Evolutionary conservation across 2,113 vertebrate genomes (phyloP), one percentile per base, ranked within the genome.

Genomic region (Actenoides hombroni): DNA sequence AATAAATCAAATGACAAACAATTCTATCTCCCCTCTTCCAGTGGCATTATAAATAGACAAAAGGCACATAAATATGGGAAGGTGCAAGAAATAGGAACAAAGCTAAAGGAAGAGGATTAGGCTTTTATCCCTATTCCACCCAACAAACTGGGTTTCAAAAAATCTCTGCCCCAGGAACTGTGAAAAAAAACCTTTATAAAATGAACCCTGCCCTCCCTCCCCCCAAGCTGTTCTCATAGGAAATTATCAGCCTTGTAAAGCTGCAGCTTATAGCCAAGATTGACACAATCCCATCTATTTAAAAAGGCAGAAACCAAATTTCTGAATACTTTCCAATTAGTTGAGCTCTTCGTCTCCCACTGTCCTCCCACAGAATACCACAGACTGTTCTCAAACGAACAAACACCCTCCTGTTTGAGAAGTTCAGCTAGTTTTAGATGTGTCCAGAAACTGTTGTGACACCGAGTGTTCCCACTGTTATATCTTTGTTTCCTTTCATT

Each of bases 31-130:
- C 97, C 97, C 97, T 97, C 97, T 98, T 98, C 97, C 98, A 98
- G 98, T 98, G 98, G 98, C 98, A 96, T 98, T 98, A 97, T 98
- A 98, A 99, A 99, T 98, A 98, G 97, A 99, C 98, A 98, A 98
- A 99, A 99, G 99, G 99, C 99, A 99, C 99, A 97, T 99, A 98
- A 99, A 99, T 98, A 98, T 98, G 98, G 98, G 98, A 98, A 98
- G 98, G 98, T 98, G 98, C 98, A 98, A 99, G 98, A 97, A 98
- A 98, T 96, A 97, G 98, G 97, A 98, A 98, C 97, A 98, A 98
- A 98, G 97, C 98, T 98, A 96, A 97, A 98, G 97, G 97, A 97
- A 98, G 97, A 97, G 92, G 96, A 91, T 97, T 97, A 97, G 97
- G 97, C 97, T 98, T 98, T 97, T 97, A 97, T 98, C 98, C 98